phyloP scores from a whole-genome alignment of 2,797 vertebrate species.

The Bovichtus diacanthus region DNA sequence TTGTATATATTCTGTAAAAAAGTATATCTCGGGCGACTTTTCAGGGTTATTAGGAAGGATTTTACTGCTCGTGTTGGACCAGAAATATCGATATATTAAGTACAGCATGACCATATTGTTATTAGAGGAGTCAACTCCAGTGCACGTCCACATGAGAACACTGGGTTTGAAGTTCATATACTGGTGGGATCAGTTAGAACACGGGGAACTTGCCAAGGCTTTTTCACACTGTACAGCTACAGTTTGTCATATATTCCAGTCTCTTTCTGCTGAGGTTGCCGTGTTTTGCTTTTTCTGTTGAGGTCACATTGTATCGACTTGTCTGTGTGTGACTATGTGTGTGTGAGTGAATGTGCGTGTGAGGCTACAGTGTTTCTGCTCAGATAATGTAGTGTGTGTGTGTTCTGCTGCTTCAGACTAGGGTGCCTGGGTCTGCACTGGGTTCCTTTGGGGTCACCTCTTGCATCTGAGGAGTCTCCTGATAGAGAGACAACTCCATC shows the following conservation, averaged over 20 bases:
- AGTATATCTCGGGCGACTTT: constrained; percentile 77
- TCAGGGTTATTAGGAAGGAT: constrained; percentile 54
- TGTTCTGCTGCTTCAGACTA: constrained; percentile 78
- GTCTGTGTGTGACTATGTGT: constrained; percentile 33
- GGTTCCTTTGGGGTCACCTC: constrained; percentile 78
- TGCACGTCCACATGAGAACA: constrained; percentile 42
- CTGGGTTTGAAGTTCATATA: constrained; percentile 46
- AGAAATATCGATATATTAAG: constrained; percentile 55
- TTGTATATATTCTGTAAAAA: constrained; percentile 85
- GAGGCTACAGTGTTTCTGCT: constrained; percentile 53
- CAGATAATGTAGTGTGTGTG: constrained; percentile 37
- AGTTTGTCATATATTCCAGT: constrained; percentile 66
- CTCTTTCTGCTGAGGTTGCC: constrained; percentile 79
- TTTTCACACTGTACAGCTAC: constrained; percentile 75
- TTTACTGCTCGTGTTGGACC: constrained; percentile 52
- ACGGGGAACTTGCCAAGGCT: constrained; percentile 59
- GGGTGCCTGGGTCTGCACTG: constrained; percentile 81
- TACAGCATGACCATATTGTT: constrained; percentile 60
- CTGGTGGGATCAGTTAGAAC: constrained; percentile 50
- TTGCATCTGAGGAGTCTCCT: constrained; percentile 80
- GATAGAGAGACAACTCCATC: constrained; percentile 84
- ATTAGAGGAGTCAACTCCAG: constrained; percentile 46
- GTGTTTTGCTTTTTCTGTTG: constrained; percentile 76
- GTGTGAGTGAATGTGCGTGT: constrained; percentile 13
- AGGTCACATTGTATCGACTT: constrained; percentile 75